Evolutionary conservation across 2,113 vertebrate genomes (phyloP), one percentile per base, ranked within the genome.

Genomic region (Notarius lentiginosus): DNA sequence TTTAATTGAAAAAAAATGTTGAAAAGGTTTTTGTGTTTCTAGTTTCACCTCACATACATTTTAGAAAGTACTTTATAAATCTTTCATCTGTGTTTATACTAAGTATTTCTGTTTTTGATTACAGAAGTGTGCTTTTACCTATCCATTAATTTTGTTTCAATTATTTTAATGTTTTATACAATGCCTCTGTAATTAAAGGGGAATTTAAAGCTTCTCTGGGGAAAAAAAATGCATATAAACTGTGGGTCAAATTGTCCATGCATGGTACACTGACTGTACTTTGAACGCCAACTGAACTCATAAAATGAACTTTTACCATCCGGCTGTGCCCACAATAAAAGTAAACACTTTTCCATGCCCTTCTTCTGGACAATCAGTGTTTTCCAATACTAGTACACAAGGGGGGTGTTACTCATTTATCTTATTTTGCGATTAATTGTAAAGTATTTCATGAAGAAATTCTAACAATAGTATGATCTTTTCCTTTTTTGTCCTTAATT

Each of bases 131-230:
- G 34, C 1, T 47, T 84, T 83, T 86, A n/a, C 72, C 75, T 86
- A 49, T 56, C 77, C 49, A 30, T 68, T 56, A 82, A 41, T 63
- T 79, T 49, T 83, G 20, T 41, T 86, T 86, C 82, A 86, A 22
- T 83, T 75, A 83, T 80, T 89, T 91, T 86, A 77, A 90, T 91
- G 92, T 87, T 53, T 88, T 92, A 90, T 89, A 93, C 84, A 66
- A 89, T 94, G 89, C 93, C 87, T 91, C 91, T 94, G 86, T 93
- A 94, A 91, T 83, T 87, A 87, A 87, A 75, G 89, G 81, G n/a
- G 17, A 86, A 79, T 84, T 41, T 66, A 30, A 56, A 34, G 79
- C 51, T 49, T 76, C 30, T 90, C 68, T 83, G 60, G 81, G 73
- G 60, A 77, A 18, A 18, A 83, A 83, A 61, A 87, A 66, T 10